Evolutionary conservation across 2,113 vertebrate genomes (phyloP).

Genomic region (Gallinago jamesoni): DNA sequence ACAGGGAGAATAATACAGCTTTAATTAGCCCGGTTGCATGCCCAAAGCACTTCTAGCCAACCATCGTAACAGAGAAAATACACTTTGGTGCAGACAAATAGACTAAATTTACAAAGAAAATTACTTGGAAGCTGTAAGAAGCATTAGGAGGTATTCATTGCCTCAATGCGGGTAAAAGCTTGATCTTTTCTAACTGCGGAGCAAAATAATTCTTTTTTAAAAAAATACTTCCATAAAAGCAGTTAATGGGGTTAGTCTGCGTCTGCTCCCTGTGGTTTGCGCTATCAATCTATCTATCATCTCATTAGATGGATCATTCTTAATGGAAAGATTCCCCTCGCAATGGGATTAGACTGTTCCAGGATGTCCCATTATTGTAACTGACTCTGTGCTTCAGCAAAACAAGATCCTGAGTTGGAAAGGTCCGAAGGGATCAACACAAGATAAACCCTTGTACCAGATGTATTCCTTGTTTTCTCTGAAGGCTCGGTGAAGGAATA

Average conservation of each 20-base stretch:
- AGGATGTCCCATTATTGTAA: background rate
- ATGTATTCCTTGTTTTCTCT: background rate
- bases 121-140: background rate
- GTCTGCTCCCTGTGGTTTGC: background rate
- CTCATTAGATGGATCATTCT: background rate
- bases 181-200: background rate
- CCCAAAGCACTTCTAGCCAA: background rate
- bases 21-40: background rate
- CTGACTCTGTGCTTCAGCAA: background rate
- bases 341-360: background rate
- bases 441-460: background rate
- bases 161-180: background rate
- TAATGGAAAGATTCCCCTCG: conserved; percentile 6
- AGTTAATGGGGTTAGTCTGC: conserved; percentile 10
- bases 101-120: background rate
- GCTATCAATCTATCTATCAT: background rate
- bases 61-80: background rate
- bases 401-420: background rate
- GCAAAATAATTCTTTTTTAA: background rate
- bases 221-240: background rate
- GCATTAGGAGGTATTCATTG: background rate
- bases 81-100: conserved; percentile 1
- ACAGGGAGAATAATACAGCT: conserved; percentile 38
- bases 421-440: background rate
- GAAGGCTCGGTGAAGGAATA: background rate